Percentiles rank a stretch among this genome's conserved stretches.
These are phyloP conservation scores for Platorchestia sp. DNA, from an alignment of 1,140 invertebrate genomes.

Conservation along the genomic window DNA sequence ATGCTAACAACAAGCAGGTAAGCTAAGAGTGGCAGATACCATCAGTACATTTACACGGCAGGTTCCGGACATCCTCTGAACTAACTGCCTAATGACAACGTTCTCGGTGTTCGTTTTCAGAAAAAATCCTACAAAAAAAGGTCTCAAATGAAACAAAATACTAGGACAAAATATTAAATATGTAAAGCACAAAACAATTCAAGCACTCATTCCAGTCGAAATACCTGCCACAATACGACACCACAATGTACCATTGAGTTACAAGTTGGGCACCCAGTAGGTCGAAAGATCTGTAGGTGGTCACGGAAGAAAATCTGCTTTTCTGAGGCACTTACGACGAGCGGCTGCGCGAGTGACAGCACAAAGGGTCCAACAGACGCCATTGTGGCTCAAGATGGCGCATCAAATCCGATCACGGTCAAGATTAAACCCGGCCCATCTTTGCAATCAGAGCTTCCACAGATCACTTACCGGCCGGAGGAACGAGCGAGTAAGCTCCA, in stretches of 20 bases:
- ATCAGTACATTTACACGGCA: background rate
- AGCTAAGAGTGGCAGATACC: background rate
- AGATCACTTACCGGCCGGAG: background rate
- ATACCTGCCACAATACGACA: background rate
- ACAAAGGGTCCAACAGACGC: slow-evolving; percentile 11
- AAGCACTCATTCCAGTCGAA: background rate
- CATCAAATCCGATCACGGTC: background rate
- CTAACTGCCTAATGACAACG: background rate
- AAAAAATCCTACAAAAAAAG: background rate
- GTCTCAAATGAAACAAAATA: background rate
- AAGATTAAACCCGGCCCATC: background rate
- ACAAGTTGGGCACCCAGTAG: background rate
- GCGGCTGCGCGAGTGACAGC: background rate
- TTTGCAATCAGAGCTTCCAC: slow-evolving; percentile 7
- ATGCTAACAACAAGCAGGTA: background rate
- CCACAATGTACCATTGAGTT: background rate
- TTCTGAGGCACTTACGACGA: background rate
- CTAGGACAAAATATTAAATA: background rate
- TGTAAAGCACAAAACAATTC: background rate
- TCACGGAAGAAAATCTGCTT: background rate
- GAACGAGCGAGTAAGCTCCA: background rate
- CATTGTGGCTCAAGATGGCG: background rate
- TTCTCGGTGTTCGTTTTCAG: background rate
- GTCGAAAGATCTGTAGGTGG: background rate
- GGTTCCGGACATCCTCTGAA: background rate